These are phyloP conservation scores for Esox niger DNA, from an alignment of 2,113 vertebrate genomes.

Conservation along the genomic window DNA sequence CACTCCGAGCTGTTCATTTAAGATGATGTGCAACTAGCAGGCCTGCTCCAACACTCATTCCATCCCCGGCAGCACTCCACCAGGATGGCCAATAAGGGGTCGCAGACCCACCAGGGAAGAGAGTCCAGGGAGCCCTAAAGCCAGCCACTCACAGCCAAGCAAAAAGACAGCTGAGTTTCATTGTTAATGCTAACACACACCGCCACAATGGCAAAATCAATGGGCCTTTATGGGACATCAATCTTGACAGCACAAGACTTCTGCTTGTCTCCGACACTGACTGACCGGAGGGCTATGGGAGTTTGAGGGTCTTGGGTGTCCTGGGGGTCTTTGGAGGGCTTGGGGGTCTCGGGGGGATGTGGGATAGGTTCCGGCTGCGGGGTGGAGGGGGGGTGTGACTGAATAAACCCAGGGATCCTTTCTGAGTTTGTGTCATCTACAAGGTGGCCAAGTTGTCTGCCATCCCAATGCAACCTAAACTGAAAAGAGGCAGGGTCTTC, in stretches of 20 bases:
- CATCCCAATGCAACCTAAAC: slow-evolving; percentile 48
- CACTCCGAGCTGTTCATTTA: slow-evolving; percentile 73
- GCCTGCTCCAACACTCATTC: slow-evolving; percentile 61
- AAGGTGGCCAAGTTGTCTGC: slow-evolving; percentile 53
- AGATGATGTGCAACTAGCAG: slow-evolving; percentile 72
- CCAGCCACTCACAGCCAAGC: slow-evolving; percentile 61
- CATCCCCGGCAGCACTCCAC: slow-evolving; percentile 52
- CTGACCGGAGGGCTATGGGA: too few relatives aligned
- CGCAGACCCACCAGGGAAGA: slow-evolving; percentile 55
- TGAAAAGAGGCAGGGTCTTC: slow-evolving; percentile 49
- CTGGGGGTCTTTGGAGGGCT: slow-evolving; percentile 16
- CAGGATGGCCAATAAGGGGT: slow-evolving; percentile 57
- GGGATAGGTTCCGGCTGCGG: too few relatives aligned
- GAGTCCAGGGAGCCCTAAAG: slow-evolving; percentile 69
- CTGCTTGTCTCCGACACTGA: slow-evolving; percentile 52
- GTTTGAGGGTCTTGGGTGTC: background rate
- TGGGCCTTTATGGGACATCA: slow-evolving; percentile 77
- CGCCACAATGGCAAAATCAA: slow-evolving; percentile 79
- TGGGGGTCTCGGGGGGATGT: slow-evolving; percentile 21
- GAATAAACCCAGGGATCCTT: slow-evolving; percentile 45
- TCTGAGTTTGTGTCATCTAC: slow-evolving; percentile 52
- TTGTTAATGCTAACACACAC: slow-evolving; percentile 78
- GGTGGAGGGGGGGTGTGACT: slow-evolving; percentile 1
- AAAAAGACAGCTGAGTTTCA: slow-evolving; percentile 77
- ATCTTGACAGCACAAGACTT: slow-evolving; percentile 69